Evolutionary conservation across 2,888 invertebrate genomes (phyloP), one percentile per base, ranked within the genome.

Genomic region (Amorpha juglandis): DNA sequence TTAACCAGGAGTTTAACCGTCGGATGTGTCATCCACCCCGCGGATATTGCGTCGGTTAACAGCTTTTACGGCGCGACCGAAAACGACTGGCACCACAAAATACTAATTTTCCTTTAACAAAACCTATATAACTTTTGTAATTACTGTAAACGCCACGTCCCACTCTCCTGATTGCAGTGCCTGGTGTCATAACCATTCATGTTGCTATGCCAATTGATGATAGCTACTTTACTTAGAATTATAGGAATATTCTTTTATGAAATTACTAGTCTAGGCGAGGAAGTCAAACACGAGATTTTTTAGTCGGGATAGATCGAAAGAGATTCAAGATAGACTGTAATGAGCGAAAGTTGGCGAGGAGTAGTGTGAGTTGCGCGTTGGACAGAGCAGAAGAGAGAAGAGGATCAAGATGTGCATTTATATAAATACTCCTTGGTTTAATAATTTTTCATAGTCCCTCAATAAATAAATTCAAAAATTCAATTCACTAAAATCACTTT

Each of bases 71-170:
- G 84, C 82, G 80, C 78, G 79, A 83, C 79, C 81, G 78, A 84
- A 83, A 81, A 79, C 85, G 82, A 88, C 86, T 86, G 83, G 85
- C 86, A 82, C 88, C 87, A 86, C 89, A 85, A 89, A 89, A 89
- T 88, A 90, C 89, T 89, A 89, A 89, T 90, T 89, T 82, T 84
- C 84, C 84, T 87, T 88, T 83, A 82, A 76, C 86, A 85, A 87
- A 89, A 86, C 84, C 88, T 84, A 89, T 86, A 83, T 83, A 91
- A 91, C 89, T 91, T 91, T 90, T 87, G 88, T 90, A 91, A 90
- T 91, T 91, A 91, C 86, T 77, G 79, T 81, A 82, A 89, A 89
- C 86, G 87, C 86, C 87, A 88, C 84, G 84, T 83, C 79, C 81
- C 81, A 77, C 77, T 78, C 78, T 84, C 80, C 83, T 81, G 80